Conservation (phyloP, 2,113 vertebrate genomes). For the Hipposideros armiger region DNA sequence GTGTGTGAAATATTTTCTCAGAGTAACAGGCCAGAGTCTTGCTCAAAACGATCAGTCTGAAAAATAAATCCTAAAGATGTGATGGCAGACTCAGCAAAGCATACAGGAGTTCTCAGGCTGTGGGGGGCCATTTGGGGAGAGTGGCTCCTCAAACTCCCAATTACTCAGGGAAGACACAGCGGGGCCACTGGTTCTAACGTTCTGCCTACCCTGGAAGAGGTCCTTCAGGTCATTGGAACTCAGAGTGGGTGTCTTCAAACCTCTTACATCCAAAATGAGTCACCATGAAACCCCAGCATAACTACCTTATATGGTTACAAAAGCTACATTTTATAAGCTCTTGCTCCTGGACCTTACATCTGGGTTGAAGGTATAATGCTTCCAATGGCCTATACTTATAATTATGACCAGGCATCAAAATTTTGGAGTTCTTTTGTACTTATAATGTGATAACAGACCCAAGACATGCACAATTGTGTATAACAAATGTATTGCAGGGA, state of each 20-base stretch:
- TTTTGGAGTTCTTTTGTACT: not conserved
- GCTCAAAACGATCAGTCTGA: not conserved
- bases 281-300: not conserved
- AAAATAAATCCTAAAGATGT: not conserved
- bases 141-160: not conserved
- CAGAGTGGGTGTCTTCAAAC: accelerated
- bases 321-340: not conserved
- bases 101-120: not conserved
- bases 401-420: not conserved
- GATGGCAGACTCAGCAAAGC: not conserved
- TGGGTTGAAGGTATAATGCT: not conserved
- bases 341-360: not conserved
- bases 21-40: accelerated
- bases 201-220: not conserved
- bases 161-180: not conserved
- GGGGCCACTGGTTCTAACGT: not conserved
- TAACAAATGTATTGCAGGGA: not conserved
- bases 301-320: not conserved
- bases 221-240: not conserved
- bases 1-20: not conserved
- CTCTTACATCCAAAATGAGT: not conserved
- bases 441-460: not conserved
- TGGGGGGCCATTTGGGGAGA: not conserved
- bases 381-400: not conserved
- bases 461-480: not conserved